Evolutionary conservation across 2,797 vertebrate species (phyloP).

Genomic region (Tolypeutes matacus): DNA sequence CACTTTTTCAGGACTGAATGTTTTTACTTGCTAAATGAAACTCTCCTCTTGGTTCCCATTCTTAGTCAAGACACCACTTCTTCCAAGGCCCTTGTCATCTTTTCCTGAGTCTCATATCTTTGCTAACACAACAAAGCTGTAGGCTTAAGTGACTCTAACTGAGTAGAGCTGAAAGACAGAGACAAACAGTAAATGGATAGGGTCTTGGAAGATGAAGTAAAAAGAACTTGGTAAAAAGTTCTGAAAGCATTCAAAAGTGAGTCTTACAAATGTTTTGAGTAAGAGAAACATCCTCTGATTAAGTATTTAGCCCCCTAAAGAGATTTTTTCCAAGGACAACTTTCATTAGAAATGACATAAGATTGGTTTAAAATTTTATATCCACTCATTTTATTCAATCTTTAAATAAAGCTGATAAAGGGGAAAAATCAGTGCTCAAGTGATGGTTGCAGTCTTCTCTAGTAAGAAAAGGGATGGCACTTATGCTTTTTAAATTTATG

Average conservation of each 20-base stretch:
- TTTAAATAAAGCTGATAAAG: neutral
- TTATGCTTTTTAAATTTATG: neutral
- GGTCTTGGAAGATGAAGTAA: neutral
- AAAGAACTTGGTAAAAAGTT: conserved; percentile 18
- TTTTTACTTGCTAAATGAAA: neutral
- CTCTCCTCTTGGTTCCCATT: neutral
- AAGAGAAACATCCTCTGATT: conserved; percentile 1
- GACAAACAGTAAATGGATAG: neutral
- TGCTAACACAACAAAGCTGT: neutral
- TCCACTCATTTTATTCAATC: conserved; percentile 14
- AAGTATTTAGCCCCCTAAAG: conserved; percentile 1
- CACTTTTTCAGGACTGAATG: neutral
- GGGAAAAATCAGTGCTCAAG: neutral
- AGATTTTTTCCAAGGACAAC: conserved; percentile 39
- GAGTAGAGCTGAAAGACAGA: neutral
- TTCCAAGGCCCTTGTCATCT: neutral
- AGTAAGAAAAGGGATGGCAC: conserved; percentile 28
- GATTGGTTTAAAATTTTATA: conserved; percentile 43
- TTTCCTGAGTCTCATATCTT: neutral
- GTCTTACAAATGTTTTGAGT: conserved; percentile 25
- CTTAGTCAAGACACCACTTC: neutral
- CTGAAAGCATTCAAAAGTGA: conserved; percentile 41
- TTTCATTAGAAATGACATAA: conserved; percentile 55
- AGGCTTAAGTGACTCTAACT: neutral
- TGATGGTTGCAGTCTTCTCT: neutral